phyloP scores from a whole-genome alignment of 2,888 invertebrate species.

The Physocephala rufipes region DNA sequence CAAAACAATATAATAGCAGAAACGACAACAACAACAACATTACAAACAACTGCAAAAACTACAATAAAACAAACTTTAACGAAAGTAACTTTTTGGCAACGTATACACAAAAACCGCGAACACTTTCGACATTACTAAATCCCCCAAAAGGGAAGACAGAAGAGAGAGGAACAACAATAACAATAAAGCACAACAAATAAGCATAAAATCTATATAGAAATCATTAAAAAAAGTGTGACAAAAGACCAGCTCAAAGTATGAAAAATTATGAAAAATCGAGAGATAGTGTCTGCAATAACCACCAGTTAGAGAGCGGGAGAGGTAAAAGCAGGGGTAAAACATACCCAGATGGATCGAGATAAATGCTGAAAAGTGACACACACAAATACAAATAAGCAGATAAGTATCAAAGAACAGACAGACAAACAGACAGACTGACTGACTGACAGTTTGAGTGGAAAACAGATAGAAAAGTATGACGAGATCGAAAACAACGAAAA shows the following conservation, averaged over 20 bases:
- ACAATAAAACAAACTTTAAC: not conserved
- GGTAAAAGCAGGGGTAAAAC: not conserved
- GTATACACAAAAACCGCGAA: not conserved
- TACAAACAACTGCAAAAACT: not conserved
- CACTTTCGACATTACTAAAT: not conserved
- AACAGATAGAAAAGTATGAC: not conserved
- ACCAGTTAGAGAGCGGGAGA: slow-evolving; percentile 1
- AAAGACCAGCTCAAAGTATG: not conserved
- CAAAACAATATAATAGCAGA: not conserved
- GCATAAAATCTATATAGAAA: not conserved
- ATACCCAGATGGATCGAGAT: slow-evolving; percentile 11
- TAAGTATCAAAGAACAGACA: no score
- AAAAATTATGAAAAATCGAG: slow-evolving; percentile 22
- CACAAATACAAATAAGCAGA: no score
- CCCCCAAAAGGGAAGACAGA: not conserved
- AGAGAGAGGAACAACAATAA: not conserved
- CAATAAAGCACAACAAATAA: not conserved
- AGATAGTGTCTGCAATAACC: slow-evolving; percentile 15
- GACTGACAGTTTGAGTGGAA: no score
- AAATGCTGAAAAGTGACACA: not conserved
- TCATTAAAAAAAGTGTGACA: slow-evolving; percentile 19
- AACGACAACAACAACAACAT: slow-evolving; percentile 7
- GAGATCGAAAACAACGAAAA: not conserved
- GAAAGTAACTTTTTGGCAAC: slow-evolving; percentile 30
- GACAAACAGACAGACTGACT: no score